phyloP scores from a whole-genome alignment of 2,797 vertebrate species.

The Heterohyrax brucei region DNA sequence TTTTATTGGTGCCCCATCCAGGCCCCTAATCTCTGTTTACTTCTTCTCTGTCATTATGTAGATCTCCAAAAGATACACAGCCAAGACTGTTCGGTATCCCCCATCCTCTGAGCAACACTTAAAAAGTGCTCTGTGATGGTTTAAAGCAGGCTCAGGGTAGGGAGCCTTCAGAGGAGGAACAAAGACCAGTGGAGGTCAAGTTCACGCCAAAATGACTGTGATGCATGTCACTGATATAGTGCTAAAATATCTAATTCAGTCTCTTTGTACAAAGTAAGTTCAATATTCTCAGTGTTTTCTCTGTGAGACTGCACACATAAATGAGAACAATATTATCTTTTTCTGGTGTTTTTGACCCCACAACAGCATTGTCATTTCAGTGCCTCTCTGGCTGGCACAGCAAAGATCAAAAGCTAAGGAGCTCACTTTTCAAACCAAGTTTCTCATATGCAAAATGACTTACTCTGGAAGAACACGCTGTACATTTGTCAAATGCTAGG shows the following conservation, averaged over 20 bases:
- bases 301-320: slow-evolving; percentile 8
- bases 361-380: background rate
- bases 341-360: background rate
- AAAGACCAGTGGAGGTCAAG: background rate
- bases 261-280: background rate
- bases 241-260: slow-evolving; percentile 9
- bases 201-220: slow-evolving; percentile 18
- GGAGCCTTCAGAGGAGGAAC: background rate
- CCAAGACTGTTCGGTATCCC: background rate
- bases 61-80: slow-evolving; percentile 58
- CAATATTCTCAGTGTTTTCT: background rate
- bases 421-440: background rate
- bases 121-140: slow-evolving; percentile 59
- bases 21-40: slow-evolving; percentile 70
- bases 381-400: background rate
- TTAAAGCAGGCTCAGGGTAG: background rate
- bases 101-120: background rate
- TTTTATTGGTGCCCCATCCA: slow-evolving; percentile 28
- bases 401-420: background rate
- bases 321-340: background rate
- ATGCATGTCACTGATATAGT: background rate
- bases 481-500: slow-evolving; percentile 99
- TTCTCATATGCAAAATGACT: slow-evolving; percentile 86
- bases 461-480: slow-evolving; percentile 97
- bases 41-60: slow-evolving; percentile 66